Evolutionary conservation across 2,888 invertebrate genomes (phyloP).

Genomic region (Parnassius apollo): DNA sequence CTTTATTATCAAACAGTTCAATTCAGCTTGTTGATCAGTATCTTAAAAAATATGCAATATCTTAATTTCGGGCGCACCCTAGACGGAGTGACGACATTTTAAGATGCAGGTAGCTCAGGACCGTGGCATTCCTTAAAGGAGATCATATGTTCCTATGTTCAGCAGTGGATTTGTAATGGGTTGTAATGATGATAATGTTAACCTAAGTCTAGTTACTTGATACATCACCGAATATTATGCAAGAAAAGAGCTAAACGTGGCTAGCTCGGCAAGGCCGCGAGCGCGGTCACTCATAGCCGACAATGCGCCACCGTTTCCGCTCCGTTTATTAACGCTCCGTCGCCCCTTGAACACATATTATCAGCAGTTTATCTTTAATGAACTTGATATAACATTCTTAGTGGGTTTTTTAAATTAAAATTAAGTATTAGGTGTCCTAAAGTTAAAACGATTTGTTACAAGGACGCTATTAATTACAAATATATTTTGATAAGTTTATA

Average conservation of each 20-base stretch:
- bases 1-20: too few relatives aligned
- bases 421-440: background rate
- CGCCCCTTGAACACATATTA: slow-evolving; percentile 28
- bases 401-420: slow-evolving; percentile 12
- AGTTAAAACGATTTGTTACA: background rate
- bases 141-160: too few relatives aligned
- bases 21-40: too few relatives aligned
- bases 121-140: too few relatives aligned
- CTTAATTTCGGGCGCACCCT: too few relatives aligned
- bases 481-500: background rate
- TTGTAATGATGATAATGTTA: too few relatives aligned
- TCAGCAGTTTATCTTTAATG: slow-evolving; percentile 9
- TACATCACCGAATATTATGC: slow-evolving; percentile 6
- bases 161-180: too few relatives aligned
- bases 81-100: too few relatives aligned
- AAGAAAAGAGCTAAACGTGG: slow-evolving; percentile 8
- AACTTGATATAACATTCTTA: slow-evolving; percentile 9
- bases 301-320: slow-evolving; percentile 41
- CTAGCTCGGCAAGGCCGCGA: slow-evolving; percentile 47
- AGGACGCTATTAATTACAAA: background rate
- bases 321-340: slow-evolving; percentile 40
- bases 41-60: too few relatives aligned
- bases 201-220: background rate
- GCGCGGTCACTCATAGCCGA: slow-evolving; percentile 60
- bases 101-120: too few relatives aligned